These are phyloP conservation scores for Masticophis lateralis DNA, from an alignment of 2,797 vertebrate species.

Conservation along the genomic window DNA sequence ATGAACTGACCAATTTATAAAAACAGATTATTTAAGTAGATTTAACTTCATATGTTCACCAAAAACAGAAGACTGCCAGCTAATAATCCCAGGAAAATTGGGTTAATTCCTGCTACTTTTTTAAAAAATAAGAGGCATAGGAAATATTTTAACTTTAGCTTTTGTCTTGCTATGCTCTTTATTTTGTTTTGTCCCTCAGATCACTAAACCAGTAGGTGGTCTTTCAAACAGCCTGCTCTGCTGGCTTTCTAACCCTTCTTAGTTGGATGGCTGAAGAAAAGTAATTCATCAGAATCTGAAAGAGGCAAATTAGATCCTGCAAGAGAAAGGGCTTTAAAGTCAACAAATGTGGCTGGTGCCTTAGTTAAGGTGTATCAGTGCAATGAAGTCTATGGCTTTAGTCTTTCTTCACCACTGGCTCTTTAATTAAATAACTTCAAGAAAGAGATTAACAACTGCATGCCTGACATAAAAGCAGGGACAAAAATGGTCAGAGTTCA, in stretches of 20 bases:
- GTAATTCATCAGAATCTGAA: constrained; percentile 49
- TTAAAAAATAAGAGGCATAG: not conserved
- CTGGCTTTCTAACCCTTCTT: not conserved
- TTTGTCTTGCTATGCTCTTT: not conserved
- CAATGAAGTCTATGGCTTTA: constrained; percentile 38
- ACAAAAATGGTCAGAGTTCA: constrained; percentile 13
- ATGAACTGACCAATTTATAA: not conserved
- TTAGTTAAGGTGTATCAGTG: constrained; percentile 16
- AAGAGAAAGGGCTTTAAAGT: constrained; percentile 4
- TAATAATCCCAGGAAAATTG: rapidly evolving
- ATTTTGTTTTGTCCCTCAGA: not conserved
- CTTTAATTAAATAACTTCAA: constrained; percentile 15
- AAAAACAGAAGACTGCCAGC: not conserved
- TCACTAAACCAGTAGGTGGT: constrained; percentile 24
- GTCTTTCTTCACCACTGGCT: constrained; percentile 3
- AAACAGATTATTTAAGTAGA: constrained; percentile 1
- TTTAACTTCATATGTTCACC: not conserved
- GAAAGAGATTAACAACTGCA: not conserved
- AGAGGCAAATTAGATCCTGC: constrained; percentile 19
- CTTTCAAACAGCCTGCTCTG: not conserved
- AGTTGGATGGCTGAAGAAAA: not conserved
- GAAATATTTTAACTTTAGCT: not conserved
- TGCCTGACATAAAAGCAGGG: not conserved
- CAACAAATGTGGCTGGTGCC: not conserved
- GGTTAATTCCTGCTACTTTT: not conserved